Evolutionary conservation across 2,888 invertebrate species (phyloP).

Genomic region (Trissolcus japonicus): DNA sequence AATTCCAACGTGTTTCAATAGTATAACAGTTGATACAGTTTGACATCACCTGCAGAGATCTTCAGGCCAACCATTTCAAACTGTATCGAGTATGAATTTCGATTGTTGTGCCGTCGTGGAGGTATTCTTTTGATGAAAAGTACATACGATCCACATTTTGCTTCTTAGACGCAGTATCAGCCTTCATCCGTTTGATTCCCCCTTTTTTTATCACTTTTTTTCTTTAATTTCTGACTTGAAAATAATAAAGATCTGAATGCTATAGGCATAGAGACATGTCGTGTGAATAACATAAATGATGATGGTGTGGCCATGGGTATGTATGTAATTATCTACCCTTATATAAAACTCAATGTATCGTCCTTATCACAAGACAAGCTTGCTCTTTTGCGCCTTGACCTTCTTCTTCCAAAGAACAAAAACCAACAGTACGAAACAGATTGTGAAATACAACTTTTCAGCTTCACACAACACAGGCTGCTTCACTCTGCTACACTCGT

Average conservation of each 20-base stretch:
- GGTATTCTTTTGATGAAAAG: conserved; percentile 32
- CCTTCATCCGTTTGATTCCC: conserved; percentile 29
- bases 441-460: background rate
- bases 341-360: conserved; percentile 36
- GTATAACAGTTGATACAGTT: conserved; percentile 72
- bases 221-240: conserved; percentile 9
- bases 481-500: conserved; percentile 56
- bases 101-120: conserved; percentile 51
- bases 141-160: conserved; percentile 41
- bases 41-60: conserved; percentile 63
- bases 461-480: conserved; percentile 54
- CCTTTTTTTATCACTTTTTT: conserved; percentile 34
- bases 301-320: conserved; percentile 77
- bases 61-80: conserved; percentile 66
- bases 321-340: conserved; percentile 66
- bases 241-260: conserved; percentile 46
- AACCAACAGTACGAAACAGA: background rate
- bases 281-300: conserved; percentile 75
- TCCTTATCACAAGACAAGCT: conserved; percentile 46
- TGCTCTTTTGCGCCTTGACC: conserved; percentile 48
- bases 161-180: conserved; percentile 56
- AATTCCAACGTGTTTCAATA: conserved; percentile 61
- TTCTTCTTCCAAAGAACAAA: conserved; percentile 25
- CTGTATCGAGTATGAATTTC: conserved; percentile 69
- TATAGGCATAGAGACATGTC: conserved; percentile 59